Evolutionary conservation across 92 coral and sea anemone species (phyloP), one percentile per base, ranked within the genome.

Genomic region (Porites lobata): DNA sequence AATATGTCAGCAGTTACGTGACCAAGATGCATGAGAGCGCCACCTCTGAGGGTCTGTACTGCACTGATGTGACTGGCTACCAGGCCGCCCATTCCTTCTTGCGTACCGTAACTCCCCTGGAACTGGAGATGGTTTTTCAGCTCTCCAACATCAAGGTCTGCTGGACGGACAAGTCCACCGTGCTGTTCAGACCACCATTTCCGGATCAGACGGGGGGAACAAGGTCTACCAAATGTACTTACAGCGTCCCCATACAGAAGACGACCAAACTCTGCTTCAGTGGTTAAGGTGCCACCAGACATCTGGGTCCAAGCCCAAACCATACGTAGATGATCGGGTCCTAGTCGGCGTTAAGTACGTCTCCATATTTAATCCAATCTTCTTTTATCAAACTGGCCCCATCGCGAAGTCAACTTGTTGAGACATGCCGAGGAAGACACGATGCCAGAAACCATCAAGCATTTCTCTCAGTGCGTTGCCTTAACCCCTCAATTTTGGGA

Each of bases 11-110:
- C 13, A 11, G 13, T 11, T 61, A 61, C 65, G 65, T 61, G 1
- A 61, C 65, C n/a, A 61, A 61, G n/a, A 61, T 61, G 65, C 65
- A 61, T 61, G 65, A 61, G n/a, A 61, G 65, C n/a, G 65, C 65
- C 65, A 61, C 65, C 65, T 11, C 13, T 18, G 65, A 61, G n/a
- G 65, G 65, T 61, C 65, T 61, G 13, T 61, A 61, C n/a, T 61
- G 65, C 65, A 24, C 26, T 1, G 26, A 24, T 24, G 26, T 24
- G 13, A 61, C n/a, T 11, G n/a, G 13, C 12, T 61, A 61, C 12
- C 13, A 11, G 65, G 65, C 26, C 13, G 65, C 65, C 12, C 65
- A 61, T 18, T 61, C 65, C 13, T 61, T 61, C n/a, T 18, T 61
- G 12, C n/a, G 65, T 1, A 61, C 65, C 65, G 65, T 61, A 11